Evolutionary conservation across 2,797 vertebrate genomes (phyloP), one percentile per base, ranked within the genome.

Genomic region (Rhinoraja longicauda): DNA sequence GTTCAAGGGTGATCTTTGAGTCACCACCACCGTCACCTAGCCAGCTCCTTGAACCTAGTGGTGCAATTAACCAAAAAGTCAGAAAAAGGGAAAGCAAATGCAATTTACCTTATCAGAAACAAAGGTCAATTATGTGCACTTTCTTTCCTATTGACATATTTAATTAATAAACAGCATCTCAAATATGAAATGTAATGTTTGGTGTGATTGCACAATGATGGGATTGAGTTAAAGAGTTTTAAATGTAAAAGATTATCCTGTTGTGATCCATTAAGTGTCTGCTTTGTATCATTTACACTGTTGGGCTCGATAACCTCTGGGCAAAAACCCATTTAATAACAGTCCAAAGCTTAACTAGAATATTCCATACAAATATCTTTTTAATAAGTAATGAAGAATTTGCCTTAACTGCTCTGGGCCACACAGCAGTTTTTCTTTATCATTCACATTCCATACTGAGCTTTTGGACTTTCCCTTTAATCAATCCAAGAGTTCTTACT

Each of bases 381-480:
- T 91, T 91, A 91, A 91, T 91, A 91, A 91, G 67, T 73, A 91
- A 91, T 91, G 90, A 91, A 36, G 82, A 86, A 62, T 4, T 73
- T 24, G 24, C 32, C 39, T 53, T 26, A 53, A 91, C 90, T 72
- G 90, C 90, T 91, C 62, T 72, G 62, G 90, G 90, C 90, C 39
- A 39, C 64, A 73, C 67, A 72, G 90, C 36, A 45, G 36, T 53
- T 72, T 45, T 91, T 73, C 26, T 10, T 21, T 72, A 29, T 73
- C 32, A 45, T 91, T 72, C 72, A 9, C 19, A 73, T 91, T 45
- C 67, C 73, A 72, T 24, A 29, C 70, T 45, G 64, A 91, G 67
- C 90, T 72, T 70, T 32, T 91, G 2, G 12, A 36, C 36, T 91
- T 45, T 64, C 36, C 70, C 90, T 73, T 91, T 73, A 73, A 72